Evolutionary conservation across 2,797 vertebrate genomes (phyloP).

Genomic region (Vespertilio murinus): DNA sequence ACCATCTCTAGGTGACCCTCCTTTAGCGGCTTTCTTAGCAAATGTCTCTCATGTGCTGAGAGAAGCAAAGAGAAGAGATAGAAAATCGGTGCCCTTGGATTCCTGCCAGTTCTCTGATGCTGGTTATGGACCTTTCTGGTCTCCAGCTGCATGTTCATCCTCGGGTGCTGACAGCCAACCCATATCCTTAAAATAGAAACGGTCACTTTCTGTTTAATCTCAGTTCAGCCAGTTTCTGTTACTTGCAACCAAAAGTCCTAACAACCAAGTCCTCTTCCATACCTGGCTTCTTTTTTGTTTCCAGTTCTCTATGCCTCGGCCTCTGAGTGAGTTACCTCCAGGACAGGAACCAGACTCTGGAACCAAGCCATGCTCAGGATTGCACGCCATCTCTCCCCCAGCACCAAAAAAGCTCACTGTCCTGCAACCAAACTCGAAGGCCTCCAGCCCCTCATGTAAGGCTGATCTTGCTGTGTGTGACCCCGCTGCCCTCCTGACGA

Average conservation of each 20-base stretch:
- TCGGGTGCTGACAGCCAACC: not conserved
- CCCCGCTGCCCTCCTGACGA: not conserved
- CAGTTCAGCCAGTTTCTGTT: not conserved
- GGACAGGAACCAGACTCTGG: not conserved
- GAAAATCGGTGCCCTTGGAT: not conserved
- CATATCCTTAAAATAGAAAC: not conserved
- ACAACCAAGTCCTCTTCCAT: not conserved
- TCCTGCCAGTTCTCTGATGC: not conserved
- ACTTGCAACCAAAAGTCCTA: not conserved
- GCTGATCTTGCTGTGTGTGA: not conserved
- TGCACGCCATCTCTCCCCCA: too few species aligned
- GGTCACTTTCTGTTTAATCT: slow-evolving; percentile 11
- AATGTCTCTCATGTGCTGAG: not conserved
- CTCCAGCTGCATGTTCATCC: not conserved
- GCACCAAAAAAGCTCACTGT: not conserved
- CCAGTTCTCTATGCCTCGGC: not conserved
- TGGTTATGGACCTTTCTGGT: not conserved
- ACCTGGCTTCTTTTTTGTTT: not conserved
- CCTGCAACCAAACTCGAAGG: not conserved
- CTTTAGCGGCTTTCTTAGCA: not conserved
- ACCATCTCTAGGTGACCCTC: not conserved
- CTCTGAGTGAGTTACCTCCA: not conserved
- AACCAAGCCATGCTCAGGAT: not conserved
- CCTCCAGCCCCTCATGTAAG: not conserved
- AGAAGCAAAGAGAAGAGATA: not conserved